These are phyloP conservation scores for Percina caprodes DNA, from an alignment of 2,113 vertebrate species.

Conservation along the genomic window DNA sequence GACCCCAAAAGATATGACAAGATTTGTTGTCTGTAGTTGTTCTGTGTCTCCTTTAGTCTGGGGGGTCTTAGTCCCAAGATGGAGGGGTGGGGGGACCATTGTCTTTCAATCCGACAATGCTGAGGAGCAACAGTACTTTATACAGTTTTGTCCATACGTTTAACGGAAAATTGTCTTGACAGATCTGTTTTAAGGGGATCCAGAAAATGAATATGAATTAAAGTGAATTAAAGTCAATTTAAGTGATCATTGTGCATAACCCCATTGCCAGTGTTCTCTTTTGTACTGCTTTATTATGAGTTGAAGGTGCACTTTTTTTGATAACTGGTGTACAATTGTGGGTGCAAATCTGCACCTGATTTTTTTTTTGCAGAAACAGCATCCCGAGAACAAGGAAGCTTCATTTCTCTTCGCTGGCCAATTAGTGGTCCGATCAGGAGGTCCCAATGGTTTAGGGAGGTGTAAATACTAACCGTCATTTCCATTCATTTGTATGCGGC, in stretches of 20 bases:
- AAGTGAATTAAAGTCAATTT: not conserved
- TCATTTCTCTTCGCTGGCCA: constrained; percentile 66
- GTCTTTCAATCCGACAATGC: not conserved
- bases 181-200: not conserved
- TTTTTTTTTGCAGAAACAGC: constrained; percentile 57
- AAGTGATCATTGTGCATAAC: not conserved
- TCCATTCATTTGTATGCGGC: constrained; percentile 85
- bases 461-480: constrained; percentile 76
- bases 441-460: constrained; percentile 70
- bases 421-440: constrained; percentile 81
- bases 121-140: not conserved
- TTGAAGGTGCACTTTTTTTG: not conserved
- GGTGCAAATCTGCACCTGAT: constrained; percentile 25
- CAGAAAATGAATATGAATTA: not conserved
- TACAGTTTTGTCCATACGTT: not conserved
- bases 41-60: not conserved
- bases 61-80: not conserved
- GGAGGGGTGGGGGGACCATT: not conserved
- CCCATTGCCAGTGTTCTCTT: not conserved
- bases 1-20: not conserved
- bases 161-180: not conserved
- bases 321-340: not conserved
- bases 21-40: not conserved
- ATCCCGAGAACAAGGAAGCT: constrained; percentile 43
- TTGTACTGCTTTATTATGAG: not conserved